Percentiles rank a stretch among this genome's conserved stretches.
These are phyloP conservation scores for Bombus turneri DNA, from an alignment of 1,140 invertebrate genomes.

Conservation along the genomic window DNA sequence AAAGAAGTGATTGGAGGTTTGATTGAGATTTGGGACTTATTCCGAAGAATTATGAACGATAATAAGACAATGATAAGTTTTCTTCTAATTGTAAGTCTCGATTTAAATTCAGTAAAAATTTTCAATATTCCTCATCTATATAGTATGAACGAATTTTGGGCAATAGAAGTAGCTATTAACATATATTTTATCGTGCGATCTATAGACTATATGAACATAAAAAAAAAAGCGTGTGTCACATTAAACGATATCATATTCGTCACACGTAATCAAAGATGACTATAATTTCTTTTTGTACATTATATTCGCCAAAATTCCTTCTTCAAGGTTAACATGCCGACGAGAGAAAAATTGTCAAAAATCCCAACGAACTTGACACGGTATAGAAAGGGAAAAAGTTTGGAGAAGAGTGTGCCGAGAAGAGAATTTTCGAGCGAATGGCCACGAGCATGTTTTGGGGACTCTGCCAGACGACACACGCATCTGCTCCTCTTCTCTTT, in stretches of 20 bases:
- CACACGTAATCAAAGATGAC: not conserved
- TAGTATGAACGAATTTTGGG: too few relatives aligned
- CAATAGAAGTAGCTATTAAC: too few relatives aligned
- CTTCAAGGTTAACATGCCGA: not conserved
- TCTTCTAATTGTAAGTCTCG: too few relatives aligned
- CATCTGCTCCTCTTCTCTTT: constrained; percentile 59
- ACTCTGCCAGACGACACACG: constrained; percentile 11
- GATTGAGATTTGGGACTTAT: too few relatives aligned
- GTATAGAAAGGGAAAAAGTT: not conserved
- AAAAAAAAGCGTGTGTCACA: too few relatives aligned
- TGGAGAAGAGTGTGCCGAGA: not conserved
- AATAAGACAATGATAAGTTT: too few relatives aligned
- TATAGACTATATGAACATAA: too few relatives aligned
- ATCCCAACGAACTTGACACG: not conserved
- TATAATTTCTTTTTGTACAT: not conserved
- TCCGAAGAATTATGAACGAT: too few relatives aligned
- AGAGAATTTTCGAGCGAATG: constrained; percentile 28
- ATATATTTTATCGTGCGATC: too few relatives aligned
- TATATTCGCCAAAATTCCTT: not conserved
- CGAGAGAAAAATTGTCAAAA: not conserved
- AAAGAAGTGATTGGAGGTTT: too few relatives aligned
- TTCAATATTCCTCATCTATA: too few relatives aligned
- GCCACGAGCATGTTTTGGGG: not conserved
- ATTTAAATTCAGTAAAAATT: too few relatives aligned
- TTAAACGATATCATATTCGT: not conserved